A percentile compares a stretch with the other conserved stretches of the same genome.
Evolutionary conservation across 2,797 vertebrate genomes (phyloP).

Genomic region (Emys orbicularis): DNA sequence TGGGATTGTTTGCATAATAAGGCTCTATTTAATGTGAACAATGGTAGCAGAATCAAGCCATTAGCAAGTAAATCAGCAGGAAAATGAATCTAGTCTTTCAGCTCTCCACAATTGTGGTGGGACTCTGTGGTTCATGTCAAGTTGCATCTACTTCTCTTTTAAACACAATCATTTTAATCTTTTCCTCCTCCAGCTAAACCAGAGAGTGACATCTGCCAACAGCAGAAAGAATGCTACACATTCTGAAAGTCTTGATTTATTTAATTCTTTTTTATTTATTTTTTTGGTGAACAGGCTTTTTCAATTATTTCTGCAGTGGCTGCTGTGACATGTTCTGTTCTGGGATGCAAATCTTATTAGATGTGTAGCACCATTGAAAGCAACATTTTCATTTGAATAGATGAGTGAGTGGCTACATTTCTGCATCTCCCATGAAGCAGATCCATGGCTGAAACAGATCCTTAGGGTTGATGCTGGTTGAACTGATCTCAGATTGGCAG

Average conservation of each 20-base stretch:
- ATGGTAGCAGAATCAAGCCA: not conserved
- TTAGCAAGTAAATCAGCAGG: not conserved
- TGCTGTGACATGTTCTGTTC: not conserved
- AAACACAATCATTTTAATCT: not conserved
- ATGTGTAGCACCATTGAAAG: not conserved
- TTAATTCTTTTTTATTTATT: not conserved
- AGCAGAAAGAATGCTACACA: not conserved
- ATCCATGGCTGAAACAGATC: not conserved
- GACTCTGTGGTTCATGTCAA: not conserved
- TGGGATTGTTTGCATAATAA: not conserved
- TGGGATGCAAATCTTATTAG: not conserved
- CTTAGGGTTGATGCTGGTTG: not conserved
- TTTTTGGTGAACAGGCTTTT: not conserved
- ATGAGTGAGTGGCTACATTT: not conserved
- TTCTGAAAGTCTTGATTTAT: not conserved
- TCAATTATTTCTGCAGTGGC: not conserved
- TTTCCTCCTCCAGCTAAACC: not conserved
- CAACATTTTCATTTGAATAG: not conserved
- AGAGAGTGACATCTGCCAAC: not conserved
- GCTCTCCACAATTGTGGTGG: not conserved
- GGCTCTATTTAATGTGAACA: not conserved
- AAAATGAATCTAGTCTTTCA: not conserved
- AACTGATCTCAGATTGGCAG: not conserved
- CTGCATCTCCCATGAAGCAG: not conserved
- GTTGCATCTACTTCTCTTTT: not conserved